Percentiles rank a stretch among this genome's conserved stretches.
phyloP scores from a whole-genome alignment of 2,888 invertebrate genomes.

The Phaedon cochleariae region DNA sequence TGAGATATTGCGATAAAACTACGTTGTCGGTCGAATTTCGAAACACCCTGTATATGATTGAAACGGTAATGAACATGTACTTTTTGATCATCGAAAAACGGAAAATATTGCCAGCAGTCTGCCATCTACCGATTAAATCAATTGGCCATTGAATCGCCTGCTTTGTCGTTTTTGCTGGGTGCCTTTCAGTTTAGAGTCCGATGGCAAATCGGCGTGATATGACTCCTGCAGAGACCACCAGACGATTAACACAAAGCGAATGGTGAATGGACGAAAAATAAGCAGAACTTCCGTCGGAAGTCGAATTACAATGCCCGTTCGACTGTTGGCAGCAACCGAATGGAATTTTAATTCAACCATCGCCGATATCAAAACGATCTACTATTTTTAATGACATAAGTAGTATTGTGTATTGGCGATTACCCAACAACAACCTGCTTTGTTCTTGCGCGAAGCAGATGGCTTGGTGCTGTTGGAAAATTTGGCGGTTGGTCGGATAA shows the following conservation, averaged over 20 bases:
- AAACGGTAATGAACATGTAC: no score
- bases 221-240: background rate
- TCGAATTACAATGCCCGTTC: constrained; percentile 35
- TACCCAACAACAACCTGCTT: constrained; percentile 17
- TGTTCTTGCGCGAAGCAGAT: constrained; percentile 15
- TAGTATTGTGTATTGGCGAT: constrained; percentile 25
- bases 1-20: no score
- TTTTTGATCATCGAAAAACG: no score
- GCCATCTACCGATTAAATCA: no score
- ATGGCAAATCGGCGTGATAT: background rate
- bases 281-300: constrained; percentile 53
- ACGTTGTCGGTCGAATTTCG: no score
- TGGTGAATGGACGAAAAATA: constrained; percentile 44
- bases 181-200: no score
- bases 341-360: constrained; percentile 36
- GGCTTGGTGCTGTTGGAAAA: background rate
- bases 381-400: constrained; percentile 21
- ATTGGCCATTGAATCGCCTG: no score
- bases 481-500: background rate
- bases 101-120: no score
- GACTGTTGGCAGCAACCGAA: constrained; percentile 23
- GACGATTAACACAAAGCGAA: background rate
- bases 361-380: constrained; percentile 25
- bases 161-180: no score
- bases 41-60: no score